Evolutionary conservation across 2,113 vertebrate genomes (phyloP).

Genomic region (human (Homo sapiens)): GRCh38 chr9:84652001-84652500

Average conservation of each 20-base stretch:
- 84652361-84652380: not conserved
- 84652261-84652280: not conserved
- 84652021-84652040: not conserved
- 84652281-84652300: not conserved
- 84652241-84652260: not conserved
- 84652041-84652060: not conserved
- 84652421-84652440: not conserved
- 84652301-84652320: not conserved
- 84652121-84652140: not conserved
- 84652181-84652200: not conserved
- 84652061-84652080: not conserved
- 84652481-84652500: not conserved
- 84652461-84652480: not conserved
- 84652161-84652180: not conserved
- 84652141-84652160: not conserved
- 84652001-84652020: not conserved
- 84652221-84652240: not conserved
- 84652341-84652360: not conserved
- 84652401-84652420: not conserved
- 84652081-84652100: not conserved
- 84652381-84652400: not conserved
- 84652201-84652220: not conserved
- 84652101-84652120: not conserved
- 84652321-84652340: not conserved
- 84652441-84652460: not conserved